These are phyloP conservation scores for Rambutsinella grinnellia DNA, from an alignment of 2,888 invertebrate genomes.

Conservation along the genomic window DNA sequence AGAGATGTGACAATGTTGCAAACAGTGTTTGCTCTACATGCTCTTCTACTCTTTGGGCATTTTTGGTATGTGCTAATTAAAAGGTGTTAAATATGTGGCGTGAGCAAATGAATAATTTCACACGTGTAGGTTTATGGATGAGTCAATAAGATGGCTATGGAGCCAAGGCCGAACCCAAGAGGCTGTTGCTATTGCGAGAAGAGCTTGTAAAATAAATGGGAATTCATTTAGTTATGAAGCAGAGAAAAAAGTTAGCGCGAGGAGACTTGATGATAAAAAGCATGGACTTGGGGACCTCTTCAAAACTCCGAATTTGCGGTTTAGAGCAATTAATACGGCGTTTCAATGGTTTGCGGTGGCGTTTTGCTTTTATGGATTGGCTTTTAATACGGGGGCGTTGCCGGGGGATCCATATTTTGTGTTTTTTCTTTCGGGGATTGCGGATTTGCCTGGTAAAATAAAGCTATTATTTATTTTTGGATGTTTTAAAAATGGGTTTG, in stretches of 20 bases:
- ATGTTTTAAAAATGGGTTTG: too few species aligned
- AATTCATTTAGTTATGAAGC: constrained; percentile 69
- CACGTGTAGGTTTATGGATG: constrained; percentile 87
- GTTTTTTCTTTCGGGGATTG: constrained; percentile 81
- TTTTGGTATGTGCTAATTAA: constrained; percentile 71
- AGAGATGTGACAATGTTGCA: constrained; percentile 81
- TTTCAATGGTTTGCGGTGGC: constrained; percentile 77
- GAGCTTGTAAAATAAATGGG: constrained; percentile 81
- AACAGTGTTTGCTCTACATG: constrained; percentile 83
- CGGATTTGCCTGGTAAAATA: constrained; percentile 87
- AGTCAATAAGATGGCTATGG: constrained; percentile 91
- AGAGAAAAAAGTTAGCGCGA: constrained; percentile 21
- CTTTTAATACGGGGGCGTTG: constrained; percentile 82
- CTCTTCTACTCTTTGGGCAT: constrained; percentile 80
- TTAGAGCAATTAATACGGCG: constrained; percentile 84
- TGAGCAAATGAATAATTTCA: not conserved
- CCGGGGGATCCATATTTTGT: constrained; percentile 86
- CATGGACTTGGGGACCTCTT: constrained; percentile 81
- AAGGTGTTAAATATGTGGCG: not conserved
- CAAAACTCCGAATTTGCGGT: constrained; percentile 82
- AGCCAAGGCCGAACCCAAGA: constrained; percentile 82
- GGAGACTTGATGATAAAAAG: not conserved
- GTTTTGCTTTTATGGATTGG: constrained; percentile 86
- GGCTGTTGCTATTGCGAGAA: constrained; percentile 81
- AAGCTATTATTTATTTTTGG: too few species aligned